Evolutionary conservation across 2,113 vertebrate species (phyloP).

Genomic region (Tachuris rubrigastra): DNA sequence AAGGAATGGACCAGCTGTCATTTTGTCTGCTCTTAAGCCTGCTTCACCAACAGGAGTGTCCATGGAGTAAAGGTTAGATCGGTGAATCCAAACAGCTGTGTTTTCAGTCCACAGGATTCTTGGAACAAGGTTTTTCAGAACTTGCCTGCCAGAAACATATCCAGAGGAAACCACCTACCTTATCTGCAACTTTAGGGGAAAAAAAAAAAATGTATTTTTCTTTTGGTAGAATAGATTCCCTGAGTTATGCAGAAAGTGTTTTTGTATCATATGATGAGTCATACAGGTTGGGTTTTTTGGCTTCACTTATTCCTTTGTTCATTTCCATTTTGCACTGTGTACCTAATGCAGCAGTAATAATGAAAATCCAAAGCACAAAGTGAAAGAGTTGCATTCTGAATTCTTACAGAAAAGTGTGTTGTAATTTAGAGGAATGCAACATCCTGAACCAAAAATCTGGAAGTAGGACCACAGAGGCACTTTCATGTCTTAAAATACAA

Average conservation of each 20-base stretch:
- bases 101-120: slow-evolving; percentile 2
- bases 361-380: neutral
- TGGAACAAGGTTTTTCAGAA: slow-evolving; percentile 47
- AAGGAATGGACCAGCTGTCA: slow-evolving; percentile 68
- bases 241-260: neutral
- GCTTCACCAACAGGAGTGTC: neutral
- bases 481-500: neutral
- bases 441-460: neutral
- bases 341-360: slow-evolving; percentile 21
- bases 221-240: neutral
- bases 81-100: slow-evolving; percentile 46
- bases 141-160: neutral
- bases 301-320: neutral
- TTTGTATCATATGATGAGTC: neutral
- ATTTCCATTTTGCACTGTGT: neutral
- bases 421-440: neutral
- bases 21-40: slow-evolving; percentile 48
- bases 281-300: neutral
- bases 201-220: neutral
- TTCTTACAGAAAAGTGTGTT: neutral
- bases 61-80: neutral
- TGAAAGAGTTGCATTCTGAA: slow-evolving; percentile 6
- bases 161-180: neutral
- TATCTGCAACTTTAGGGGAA: neutral
- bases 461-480: neutral